Conservation (phyloP, 2,888 invertebrate genomes). For the Balanococcus diminutus region DNA sequence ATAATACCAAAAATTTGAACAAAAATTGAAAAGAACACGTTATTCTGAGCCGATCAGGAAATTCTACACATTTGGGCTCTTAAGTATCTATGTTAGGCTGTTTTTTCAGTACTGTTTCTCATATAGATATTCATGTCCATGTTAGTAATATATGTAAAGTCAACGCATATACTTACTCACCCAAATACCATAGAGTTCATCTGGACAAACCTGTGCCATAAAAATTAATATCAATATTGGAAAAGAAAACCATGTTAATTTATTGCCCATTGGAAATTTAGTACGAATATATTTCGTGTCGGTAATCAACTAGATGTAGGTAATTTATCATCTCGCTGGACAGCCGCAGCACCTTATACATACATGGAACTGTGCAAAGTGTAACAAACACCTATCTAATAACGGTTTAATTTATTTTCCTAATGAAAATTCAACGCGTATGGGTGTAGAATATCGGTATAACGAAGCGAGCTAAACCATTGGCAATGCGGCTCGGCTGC, state of each 20-base stretch:
- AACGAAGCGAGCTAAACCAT: not conserved
- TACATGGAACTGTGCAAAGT: not conserved
- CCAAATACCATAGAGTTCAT: no score
- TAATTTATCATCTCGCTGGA: not conserved
- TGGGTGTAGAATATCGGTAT: not conserved
- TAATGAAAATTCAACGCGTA: not conserved
- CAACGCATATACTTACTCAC: no score
- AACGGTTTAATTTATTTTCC: constrained; percentile 11
- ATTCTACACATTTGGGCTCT: no score
- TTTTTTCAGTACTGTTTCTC: no score
- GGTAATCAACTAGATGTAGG: not conserved
- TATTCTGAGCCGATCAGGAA: no score
- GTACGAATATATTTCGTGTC: not conserved
- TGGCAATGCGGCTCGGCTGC: not conserved
- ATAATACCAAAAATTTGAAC: no score
- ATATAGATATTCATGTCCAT: no score
- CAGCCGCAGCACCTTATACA: not conserved
- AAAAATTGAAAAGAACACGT: no score
- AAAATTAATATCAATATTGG: not conserved
- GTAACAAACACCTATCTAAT: not conserved
- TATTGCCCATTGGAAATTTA: not conserved
- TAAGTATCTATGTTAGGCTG: no score
- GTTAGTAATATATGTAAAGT: no score
- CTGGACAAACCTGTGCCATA: not conserved
- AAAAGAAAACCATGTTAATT: not conserved